Conservation (phyloP, 2,797 vertebrate species). For the Ctenopoma multispine region DNA sequence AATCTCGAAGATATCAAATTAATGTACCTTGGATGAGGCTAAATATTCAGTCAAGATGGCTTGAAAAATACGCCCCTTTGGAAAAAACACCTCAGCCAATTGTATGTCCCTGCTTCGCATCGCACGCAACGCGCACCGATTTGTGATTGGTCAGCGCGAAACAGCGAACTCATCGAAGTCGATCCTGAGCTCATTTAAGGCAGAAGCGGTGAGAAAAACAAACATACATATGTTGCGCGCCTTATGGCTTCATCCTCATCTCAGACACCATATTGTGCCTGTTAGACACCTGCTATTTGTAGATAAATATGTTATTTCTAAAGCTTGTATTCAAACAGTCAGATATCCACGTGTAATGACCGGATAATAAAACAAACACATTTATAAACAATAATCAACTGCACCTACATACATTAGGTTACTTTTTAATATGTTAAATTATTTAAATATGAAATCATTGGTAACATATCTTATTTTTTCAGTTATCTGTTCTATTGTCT, state of each 20-base stretch:
- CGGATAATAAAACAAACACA: no score
- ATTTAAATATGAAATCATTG: not conserved
- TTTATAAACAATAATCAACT: not conserved
- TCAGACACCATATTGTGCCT: constrained; percentile 12
- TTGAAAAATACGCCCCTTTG: constrained; percentile 87
- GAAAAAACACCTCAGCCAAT: constrained; percentile 78
- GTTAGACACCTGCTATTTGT: constrained; percentile 27
- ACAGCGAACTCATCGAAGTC: constrained; percentile 44
- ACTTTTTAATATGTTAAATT: not conserved
- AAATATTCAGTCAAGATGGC: constrained; percentile 87
- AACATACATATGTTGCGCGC: constrained; percentile 57
- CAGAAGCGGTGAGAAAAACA: constrained; percentile 73
- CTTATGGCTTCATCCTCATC: constrained; percentile 38
- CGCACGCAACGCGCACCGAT: constrained; percentile 72
- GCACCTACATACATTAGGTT: not conserved
- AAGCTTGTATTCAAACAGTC: not conserved
- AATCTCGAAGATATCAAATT: constrained; percentile 78
- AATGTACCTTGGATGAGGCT: constrained; percentile 81
- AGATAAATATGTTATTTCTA: not conserved
- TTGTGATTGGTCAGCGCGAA: constrained; percentile 66
- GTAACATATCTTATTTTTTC: no score
- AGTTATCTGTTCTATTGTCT: not conserved
- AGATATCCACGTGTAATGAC: not conserved
- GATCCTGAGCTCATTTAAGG: not conserved
- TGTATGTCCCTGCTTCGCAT: constrained; percentile 43